Conservation (phyloP, 1,140 invertebrate genomes). For the Forficula auricularia region DNA sequence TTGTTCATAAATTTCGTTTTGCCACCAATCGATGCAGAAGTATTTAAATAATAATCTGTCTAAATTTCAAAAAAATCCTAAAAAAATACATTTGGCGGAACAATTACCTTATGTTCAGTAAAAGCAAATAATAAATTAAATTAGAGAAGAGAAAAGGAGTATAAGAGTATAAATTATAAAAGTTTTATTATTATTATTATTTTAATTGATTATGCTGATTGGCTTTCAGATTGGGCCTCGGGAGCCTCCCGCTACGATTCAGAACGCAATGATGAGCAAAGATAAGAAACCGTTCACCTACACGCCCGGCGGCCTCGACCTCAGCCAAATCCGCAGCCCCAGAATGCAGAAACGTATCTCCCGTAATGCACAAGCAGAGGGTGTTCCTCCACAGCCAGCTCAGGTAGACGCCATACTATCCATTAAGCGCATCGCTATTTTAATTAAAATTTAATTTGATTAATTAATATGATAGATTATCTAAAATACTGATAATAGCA, state of each 20-base stretch:
- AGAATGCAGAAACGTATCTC: constrained; percentile 68
- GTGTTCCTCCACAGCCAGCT: constrained; percentile 26
- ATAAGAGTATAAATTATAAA: constrained; percentile 11
- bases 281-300: constrained; percentile 93
- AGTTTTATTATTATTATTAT: constrained; percentile 8
- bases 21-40: no score
- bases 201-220: constrained; percentile 8
- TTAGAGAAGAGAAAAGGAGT: not conserved
- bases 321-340: constrained; percentile 75
- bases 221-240: constrained; percentile 20
- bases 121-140: no score
- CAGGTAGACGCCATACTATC: not conserved
- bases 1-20: no score
- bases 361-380: constrained; percentile 35
- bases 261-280: constrained; percentile 85
- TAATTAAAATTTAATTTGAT: no score
- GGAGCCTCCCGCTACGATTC: constrained; percentile 72
- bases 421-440: no score
- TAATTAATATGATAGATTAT: no score
- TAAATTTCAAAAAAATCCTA: no score
- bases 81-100: no score
- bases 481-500: no score
- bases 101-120: no score
- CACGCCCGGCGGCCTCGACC: constrained; percentile 75
- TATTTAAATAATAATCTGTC: no score